phyloP scores from a whole-genome alignment of 2,113 vertebrate genomes.

The Alces alces region DNA sequence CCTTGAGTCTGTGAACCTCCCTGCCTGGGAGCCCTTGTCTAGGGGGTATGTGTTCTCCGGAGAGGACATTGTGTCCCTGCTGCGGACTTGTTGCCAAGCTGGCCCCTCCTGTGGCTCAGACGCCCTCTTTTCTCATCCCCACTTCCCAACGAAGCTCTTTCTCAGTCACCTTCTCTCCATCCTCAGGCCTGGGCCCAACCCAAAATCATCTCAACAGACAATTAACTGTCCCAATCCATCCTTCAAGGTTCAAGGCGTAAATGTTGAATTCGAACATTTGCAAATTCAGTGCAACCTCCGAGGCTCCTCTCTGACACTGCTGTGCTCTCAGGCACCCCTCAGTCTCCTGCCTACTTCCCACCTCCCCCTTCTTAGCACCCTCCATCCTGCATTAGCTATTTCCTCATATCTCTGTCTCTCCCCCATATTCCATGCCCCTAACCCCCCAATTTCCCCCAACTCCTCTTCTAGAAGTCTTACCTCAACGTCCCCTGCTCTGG shows the following conservation, averaged over 20 bases:
- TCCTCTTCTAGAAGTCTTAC: not conserved
- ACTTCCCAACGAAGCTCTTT: accelerated
- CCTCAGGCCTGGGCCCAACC: not conserved
- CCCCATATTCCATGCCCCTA: not conserved
- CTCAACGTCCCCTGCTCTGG: not conserved
- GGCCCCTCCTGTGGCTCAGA: not conserved
- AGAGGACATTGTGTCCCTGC: not conserved
- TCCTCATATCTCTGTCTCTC: not conserved
- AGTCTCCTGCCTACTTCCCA: not conserved
- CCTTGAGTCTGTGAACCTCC: not conserved
- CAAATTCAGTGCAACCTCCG: not conserved
- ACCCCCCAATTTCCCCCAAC: not conserved
- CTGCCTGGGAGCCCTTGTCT: not conserved
- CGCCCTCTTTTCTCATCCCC: not conserved
- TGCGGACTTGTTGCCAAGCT: not conserved
- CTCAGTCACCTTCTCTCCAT: not conserved
- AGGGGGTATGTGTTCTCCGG: not conserved
- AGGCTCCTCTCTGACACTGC: not conserved
- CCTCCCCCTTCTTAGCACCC: not conserved
- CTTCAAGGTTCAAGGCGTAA: not conserved
- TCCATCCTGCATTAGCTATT: not conserved
- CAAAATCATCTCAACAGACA: not conserved
- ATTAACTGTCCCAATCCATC: not conserved
- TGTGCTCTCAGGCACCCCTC: accelerated
- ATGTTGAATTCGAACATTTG: not conserved